Evolutionary conservation across 2,888 invertebrate genomes (phyloP), one percentile per base, ranked within the genome.

Genomic region (Philonicus albiceps): DNA sequence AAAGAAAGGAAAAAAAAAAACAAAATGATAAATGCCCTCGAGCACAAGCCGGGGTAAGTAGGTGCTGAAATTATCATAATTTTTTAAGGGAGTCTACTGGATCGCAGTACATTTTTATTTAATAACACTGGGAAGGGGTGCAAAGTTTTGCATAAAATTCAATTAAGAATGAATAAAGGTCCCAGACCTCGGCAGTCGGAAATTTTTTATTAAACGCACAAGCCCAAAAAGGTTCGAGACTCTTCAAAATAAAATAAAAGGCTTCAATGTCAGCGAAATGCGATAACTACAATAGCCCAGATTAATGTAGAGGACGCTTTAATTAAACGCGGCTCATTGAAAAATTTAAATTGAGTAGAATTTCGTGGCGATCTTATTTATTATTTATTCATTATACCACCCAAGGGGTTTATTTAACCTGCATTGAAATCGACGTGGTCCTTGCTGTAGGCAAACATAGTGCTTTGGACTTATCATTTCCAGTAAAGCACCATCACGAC

Each of bases 41-140:
- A 40, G 76, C 13, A 1, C 27, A 64, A 27, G 19, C 22, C 27
- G n/a, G n/a, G 40, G 78, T 49, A 43, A 78, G 49, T 78, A 49
- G 43, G 78, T 78, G 78, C 49, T 78, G 78, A 49, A 78, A 78
- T 78, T 78, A 78, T 78, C 27, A 49, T 49, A 78, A 78, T 78
- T 78, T 43, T 78, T 78, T 27, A 43, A 22, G 37, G 30, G 49
- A 31, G 34, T 34, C 74, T 49, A 3, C 78, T 6, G n/a, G 76
- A 76, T 19, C 40, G 27, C 40, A 37, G 37, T 49, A n/a, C 22
- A 78, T 78, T 78, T 78, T 30, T 78, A 22, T 78, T 78, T 49
- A 30, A 78, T 49, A 78, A 49, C 74, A 49, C 13, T 27, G 40
- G 76, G 19, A 43, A 13, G 43, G 27, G 13, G 13, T 76, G 13